A percentile compares a stretch with the other conserved stretches of the same genome.
Evolutionary conservation across 2,113 vertebrate genomes (phyloP).

Genomic region (Chloropsis hardwickii): DNA sequence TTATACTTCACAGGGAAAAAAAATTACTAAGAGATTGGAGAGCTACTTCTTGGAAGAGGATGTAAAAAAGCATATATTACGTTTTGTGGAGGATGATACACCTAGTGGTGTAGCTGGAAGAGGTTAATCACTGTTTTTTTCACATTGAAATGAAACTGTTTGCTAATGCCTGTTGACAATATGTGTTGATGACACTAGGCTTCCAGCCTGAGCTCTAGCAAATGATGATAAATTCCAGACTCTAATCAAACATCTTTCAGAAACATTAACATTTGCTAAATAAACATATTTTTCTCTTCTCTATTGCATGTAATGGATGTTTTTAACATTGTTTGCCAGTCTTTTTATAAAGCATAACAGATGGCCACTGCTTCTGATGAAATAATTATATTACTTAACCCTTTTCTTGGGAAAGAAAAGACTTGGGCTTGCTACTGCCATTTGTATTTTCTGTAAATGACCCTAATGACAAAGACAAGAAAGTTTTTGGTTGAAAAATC

Average conservation of each 20-base stretch:
- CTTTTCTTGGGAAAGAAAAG: background rate
- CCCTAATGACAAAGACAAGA: background rate
- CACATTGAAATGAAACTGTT: background rate
- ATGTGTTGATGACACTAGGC: background rate
- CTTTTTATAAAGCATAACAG: background rate
- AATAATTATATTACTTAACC: background rate
- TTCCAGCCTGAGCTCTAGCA: background rate
- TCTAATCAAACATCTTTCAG: slow-evolving; percentile 8
- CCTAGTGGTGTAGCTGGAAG: background rate
- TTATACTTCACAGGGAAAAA: background rate
- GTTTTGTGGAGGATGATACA: background rate
- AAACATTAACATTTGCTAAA: slow-evolving; percentile 31
- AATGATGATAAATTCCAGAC: background rate
- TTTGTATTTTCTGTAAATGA: background rate
- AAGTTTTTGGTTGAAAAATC: background rate
- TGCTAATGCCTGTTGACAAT: background rate
- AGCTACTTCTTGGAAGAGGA: background rate
- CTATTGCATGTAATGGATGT: background rate
- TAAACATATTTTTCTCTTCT: background rate
- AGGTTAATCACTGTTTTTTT: background rate
- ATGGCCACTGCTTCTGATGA: background rate
- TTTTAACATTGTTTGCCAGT: background rate
- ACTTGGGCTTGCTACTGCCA: background rate
- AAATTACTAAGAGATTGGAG: background rate
- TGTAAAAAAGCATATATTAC: background rate